Evolutionary conservation across 2,888 invertebrate genomes (phyloP), one percentile per base, ranked within the genome.

Genomic region (Drosophila meridionalis): DNA sequence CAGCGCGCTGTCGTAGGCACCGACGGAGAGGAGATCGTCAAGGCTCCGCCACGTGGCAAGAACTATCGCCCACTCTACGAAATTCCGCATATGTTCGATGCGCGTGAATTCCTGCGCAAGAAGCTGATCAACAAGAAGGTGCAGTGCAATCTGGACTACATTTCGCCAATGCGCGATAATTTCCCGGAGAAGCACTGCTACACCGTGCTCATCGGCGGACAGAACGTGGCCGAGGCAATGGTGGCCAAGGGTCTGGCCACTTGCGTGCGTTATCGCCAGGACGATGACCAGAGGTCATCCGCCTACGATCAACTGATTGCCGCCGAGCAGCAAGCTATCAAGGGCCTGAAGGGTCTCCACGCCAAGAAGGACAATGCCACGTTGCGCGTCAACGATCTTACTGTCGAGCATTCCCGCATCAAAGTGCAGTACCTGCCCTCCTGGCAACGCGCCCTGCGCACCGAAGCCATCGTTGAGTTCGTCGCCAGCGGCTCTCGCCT

Each of bases 61-160:
- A 96, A 96, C 73, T 97, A 95, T 92, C 96, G 98, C 87, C 98
- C 99, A 0, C 94, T 99, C 0, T 99, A 99, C 92, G 99, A 99
- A 92, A 97, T 99, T 91, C 99, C 99, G 2, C 98, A 97, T 95
- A 98, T 99, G 98, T 99, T 97, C 92, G 99, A 99, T 93, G 99
- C 99, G 0, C 95, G 99, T 61, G 99, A 99, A 94, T 99, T 97
- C 92, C 94, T 99, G 43, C 95, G 99, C 50, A 99, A 99, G 92
- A 98, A 98, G 92, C 94, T 99, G 14, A 96, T 99, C 89, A 98
- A 99, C 58, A 99, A 99, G 93, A 97, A 97, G 93, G 98, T 99
- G 0, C 96, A 96, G 86, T 97, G 99, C 9, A 95, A 95, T 30
- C 96, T 99, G 34, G 99, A 99, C 93, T 99, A 99, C 92, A 96